Evolutionary conservation across 30 jellyfish, hydroid and myxozoan genomes (phyloP).

Genomic region (Aurelia aurita): DNA sequence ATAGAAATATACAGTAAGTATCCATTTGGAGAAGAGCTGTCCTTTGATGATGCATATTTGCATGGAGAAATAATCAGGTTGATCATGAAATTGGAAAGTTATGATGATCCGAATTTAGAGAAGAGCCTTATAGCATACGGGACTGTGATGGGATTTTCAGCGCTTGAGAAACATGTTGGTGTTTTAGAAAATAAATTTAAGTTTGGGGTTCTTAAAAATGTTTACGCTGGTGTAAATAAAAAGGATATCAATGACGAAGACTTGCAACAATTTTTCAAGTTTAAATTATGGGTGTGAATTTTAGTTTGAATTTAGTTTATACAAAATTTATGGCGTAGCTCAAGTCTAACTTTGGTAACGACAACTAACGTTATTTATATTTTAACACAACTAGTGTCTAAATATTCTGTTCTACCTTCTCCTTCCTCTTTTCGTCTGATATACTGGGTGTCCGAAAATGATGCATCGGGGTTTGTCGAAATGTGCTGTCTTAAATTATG

Average conservation of each 20-base stretch:
- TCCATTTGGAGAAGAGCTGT: conserved; percentile 61
- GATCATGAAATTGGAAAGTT: conserved; percentile 48
- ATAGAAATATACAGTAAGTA: conserved; percentile 63
- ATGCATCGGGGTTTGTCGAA: no score
- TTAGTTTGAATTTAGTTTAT: no score
- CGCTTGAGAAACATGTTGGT: conserved; percentile 71
- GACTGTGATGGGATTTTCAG: conserved; percentile 71
- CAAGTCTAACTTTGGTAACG: no score
- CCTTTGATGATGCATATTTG: conserved; percentile 79
- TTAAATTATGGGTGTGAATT: conserved; percentile 74
- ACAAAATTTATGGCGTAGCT: neutral
- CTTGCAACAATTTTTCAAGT: conserved; percentile 61
- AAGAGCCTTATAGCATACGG: conserved; percentile 69
- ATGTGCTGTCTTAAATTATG: no score
- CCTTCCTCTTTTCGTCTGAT: no score
- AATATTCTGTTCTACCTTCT: no score
- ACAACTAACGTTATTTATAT: no score
- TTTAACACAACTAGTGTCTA: no score
- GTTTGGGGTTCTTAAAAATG: conserved; percentile 28
- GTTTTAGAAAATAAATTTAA: conserved; percentile 65
- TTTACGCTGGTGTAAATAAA: conserved; percentile 69
- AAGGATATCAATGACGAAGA: conserved; percentile 72
- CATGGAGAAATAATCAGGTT: conserved; percentile 81
- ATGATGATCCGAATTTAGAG: conserved; percentile 60
- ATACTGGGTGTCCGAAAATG: no score